phyloP scores from a whole-genome alignment of 2,797 vertebrate species.

The Sylvilagus floridanus region DNA sequence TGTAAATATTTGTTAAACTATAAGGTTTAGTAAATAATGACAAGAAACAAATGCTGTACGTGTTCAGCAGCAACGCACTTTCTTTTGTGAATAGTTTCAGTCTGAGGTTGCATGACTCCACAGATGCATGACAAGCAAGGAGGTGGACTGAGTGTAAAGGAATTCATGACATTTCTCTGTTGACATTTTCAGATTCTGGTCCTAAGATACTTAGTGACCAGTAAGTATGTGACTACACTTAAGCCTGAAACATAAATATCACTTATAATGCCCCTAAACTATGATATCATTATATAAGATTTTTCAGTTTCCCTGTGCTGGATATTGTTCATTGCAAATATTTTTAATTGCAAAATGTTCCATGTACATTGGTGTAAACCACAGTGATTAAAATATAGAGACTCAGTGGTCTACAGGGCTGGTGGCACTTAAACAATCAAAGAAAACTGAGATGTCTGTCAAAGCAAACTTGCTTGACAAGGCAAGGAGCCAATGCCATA shows the following conservation, averaged over 20 bases:
- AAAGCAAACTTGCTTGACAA: background rate
- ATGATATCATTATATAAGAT: background rate
- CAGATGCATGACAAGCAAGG: too few relatives aligned
- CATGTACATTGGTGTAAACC: background rate
- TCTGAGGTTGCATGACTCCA: too few relatives aligned
- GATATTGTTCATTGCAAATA: background rate
- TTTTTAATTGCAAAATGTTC: background rate
- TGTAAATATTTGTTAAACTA: too few relatives aligned
- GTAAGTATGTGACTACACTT: background rate
- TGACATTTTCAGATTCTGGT: background rate
- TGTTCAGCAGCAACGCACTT: too few relatives aligned
- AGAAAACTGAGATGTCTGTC: background rate
- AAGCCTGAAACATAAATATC: slow-evolving; percentile 8
- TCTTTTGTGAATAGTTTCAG: too few relatives aligned
- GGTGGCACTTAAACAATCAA: background rate
- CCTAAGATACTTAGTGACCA: background rate
- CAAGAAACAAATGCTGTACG: too few relatives aligned
- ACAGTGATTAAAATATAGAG: background rate
- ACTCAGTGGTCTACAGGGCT: background rate
- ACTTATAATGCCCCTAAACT: background rate
- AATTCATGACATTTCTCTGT: slow-evolving; percentile 27
- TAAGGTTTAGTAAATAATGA: too few relatives aligned
- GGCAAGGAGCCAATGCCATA: background rate
- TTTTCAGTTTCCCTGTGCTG: background rate
- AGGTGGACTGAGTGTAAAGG: too few relatives aligned